Percentiles rank a stretch among this genome's conserved stretches.
phyloP scores from a whole-genome alignment of 2,797 vertebrate genomes.

The Paratrypauchen microcephalus region DNA sequence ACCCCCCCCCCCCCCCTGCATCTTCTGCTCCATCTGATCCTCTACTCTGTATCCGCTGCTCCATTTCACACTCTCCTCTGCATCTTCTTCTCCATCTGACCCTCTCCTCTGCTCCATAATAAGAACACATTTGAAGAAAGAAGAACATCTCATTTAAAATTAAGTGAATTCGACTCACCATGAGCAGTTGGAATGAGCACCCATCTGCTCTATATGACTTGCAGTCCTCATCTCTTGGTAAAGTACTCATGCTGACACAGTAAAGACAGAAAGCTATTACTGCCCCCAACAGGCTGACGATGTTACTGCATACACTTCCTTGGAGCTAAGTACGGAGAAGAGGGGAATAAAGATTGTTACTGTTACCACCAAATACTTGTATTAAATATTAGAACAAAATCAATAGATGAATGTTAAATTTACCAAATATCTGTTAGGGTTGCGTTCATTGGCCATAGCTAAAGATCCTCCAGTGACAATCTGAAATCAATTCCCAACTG shows the following conservation, averaged over 20 bases:
- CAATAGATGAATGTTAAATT: neutral
- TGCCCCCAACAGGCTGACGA: constrained; percentile 57
- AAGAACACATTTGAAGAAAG: no score
- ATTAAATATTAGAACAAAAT: neutral
- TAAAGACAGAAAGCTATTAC: constrained; percentile 67
- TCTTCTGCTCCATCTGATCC: no score
- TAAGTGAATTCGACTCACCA: constrained; percentile 41
- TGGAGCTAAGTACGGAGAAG: constrained; percentile 51
- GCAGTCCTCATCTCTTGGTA: fast-evolving
- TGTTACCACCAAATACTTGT: neutral
- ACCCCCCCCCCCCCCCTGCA: no score
- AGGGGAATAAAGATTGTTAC: neutral
- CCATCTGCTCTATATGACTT: fast-evolving
- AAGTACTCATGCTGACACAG: constrained; percentile 24
- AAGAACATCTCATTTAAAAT: no score
- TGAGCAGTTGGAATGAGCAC: constrained; percentile 7
- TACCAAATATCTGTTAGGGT: constrained; percentile 64
- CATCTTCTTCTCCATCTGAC: no score
- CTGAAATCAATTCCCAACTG: constrained; percentile 47
- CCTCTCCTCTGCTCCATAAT: no score
- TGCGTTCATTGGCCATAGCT: constrained; percentile 66
- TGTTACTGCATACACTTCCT: constrained; percentile 59
- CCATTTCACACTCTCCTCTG: no score
- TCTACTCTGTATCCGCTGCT: no score
- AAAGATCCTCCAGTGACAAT: constrained; percentile 69